Percentiles rank a stretch among this genome's conserved stretches.
phyloP scores from a whole-genome alignment of 2,113 vertebrate genomes.

The Chaenocephalus aceratus region DNA sequence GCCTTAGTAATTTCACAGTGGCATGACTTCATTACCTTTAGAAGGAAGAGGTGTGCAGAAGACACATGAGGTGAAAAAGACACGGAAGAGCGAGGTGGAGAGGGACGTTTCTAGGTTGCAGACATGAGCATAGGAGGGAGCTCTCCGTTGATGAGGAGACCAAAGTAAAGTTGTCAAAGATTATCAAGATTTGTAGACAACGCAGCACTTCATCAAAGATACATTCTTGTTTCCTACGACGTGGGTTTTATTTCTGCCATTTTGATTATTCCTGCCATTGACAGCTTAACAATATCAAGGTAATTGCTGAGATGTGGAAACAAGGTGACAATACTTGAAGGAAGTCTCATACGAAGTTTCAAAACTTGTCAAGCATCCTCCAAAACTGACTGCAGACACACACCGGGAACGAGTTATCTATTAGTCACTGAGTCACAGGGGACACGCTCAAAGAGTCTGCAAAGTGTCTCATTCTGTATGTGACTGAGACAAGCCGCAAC shows the following conservation, averaged over 20 bases:
- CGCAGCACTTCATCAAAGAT: too few relatives aligned
- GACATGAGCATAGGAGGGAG: background rate
- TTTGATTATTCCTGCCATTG: background rate
- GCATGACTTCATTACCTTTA: background rate
- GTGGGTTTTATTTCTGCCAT: background rate
- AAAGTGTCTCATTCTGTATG: background rate
- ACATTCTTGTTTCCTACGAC: background rate
- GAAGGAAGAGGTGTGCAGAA: background rate
- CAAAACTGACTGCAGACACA: background rate
- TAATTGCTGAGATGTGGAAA: background rate
- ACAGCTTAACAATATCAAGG: background rate
- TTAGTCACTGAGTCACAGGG: background rate
- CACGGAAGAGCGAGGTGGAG: background rate
- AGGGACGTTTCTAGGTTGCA: background rate
- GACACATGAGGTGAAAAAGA: background rate
- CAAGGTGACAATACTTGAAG: background rate
- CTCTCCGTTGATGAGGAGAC: background rate
- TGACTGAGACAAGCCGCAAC: background rate
- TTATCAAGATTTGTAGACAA: background rate
- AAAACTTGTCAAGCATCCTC: background rate
- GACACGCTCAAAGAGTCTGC: background rate
- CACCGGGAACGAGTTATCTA: background rate
- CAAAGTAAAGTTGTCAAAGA: background rate
- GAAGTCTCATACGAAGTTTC: background rate
- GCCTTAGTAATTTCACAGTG: conserved; percentile 11